These are phyloP conservation scores for Xiphorhynchus elegans DNA, from an alignment of 2,113 vertebrate genomes.

Conservation along the genomic window DNA sequence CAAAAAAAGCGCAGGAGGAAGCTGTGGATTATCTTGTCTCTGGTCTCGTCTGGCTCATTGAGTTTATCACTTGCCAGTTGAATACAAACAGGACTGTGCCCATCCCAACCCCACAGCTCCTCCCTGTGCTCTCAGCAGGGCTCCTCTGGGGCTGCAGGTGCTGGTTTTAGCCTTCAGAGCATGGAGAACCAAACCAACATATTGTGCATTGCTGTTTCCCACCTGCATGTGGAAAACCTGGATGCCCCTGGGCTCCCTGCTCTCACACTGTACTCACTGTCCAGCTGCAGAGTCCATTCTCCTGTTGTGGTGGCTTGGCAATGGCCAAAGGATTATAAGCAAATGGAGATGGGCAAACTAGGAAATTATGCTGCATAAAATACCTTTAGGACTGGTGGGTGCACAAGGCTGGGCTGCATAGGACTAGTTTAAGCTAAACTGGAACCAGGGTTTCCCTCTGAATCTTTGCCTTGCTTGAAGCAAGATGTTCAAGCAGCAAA, in stretches of 20 bases:
- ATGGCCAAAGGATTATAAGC: not conserved
- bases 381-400: not conserved
- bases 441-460: not conserved
- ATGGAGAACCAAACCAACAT: fast-evolving
- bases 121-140: not conserved
- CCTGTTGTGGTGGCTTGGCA: not conserved
- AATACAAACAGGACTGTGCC: not conserved
- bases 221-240: fast-evolving
- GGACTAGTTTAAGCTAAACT: not conserved
- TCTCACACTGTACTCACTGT: not conserved
- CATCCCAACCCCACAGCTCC: not conserved
- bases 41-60: not conserved
- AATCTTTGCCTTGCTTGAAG: not conserved
- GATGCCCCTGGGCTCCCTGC: not conserved
- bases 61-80: not conserved
- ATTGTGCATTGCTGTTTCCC: fast-evolving
- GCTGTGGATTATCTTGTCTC: not conserved
- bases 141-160: not conserved
- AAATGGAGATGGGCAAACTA: not conserved
- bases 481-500: not conserved
- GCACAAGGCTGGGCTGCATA: not conserved
- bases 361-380: not conserved
- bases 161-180: not conserved
- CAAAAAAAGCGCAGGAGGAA: not conserved
- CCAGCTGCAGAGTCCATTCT: not conserved